Percentiles rank a stretch among this genome's conserved stretches.
phyloP scores from a whole-genome alignment of 2,888 invertebrate genomes.

The Lithodes maja region DNA sequence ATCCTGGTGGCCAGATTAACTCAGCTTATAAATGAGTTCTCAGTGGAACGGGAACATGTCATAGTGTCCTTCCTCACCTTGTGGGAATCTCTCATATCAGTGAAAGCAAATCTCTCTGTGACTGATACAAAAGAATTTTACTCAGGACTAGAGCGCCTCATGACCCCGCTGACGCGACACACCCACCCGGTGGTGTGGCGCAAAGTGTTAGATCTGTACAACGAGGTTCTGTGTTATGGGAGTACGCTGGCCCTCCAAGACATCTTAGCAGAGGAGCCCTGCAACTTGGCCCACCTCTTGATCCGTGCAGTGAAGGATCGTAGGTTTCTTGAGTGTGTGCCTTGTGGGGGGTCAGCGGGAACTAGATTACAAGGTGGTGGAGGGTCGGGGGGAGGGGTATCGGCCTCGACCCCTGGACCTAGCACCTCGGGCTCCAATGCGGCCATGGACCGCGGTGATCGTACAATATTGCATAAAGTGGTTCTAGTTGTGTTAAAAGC shows the following conservation, averaged over 20 bases:
- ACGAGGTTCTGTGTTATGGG: conserved; percentile 93
- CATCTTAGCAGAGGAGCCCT: conserved; percentile 90
- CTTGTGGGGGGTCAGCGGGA: conserved; percentile 72
- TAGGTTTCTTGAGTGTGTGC: conserved; percentile 81
- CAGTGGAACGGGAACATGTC: conserved; percentile 76
- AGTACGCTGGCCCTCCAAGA: conserved; percentile 92
- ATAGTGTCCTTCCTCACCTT: conserved; percentile 86
- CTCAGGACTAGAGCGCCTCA: conserved; percentile 81
- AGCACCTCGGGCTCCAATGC: conserved; percentile 38
- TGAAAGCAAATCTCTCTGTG: conserved; percentile 91
- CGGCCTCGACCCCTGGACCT: conserved; percentile 40
- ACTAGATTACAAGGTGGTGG: conserved; percentile 34
- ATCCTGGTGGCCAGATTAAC: conserved; percentile 82
- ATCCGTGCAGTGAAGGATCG: conserved; percentile 91
- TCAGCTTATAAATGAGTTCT: conserved; percentile 76
- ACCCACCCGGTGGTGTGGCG: conserved; percentile 90
- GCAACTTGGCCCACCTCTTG: conserved; percentile 88
- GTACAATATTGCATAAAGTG: conserved; percentile 88
- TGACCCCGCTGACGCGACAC: conserved; percentile 72
- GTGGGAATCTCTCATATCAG: conserved; percentile 93
- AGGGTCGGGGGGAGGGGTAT: conserved; percentile 1
- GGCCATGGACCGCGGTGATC: conserved; percentile 78
- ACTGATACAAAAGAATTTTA: conserved; percentile 93
- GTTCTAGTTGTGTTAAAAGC: conserved; percentile 90
- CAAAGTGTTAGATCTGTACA: conserved; percentile 88